Evolutionary conservation across 2,797 vertebrate species (phyloP).

Genomic region (Aeoliscus strigatus): DNA sequence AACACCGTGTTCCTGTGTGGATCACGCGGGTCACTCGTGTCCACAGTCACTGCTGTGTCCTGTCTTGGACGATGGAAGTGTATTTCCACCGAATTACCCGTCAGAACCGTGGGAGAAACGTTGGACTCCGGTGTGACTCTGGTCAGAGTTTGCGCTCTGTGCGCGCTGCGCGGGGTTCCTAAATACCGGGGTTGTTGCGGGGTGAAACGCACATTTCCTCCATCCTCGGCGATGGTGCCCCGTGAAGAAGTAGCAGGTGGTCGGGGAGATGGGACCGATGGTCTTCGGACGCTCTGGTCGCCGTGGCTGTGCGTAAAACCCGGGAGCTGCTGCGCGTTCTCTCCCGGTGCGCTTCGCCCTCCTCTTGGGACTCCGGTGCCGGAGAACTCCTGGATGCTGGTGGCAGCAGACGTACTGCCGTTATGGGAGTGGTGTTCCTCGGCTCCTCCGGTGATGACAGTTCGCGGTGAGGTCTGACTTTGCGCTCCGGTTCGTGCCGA

Average conservation of each 20-base stretch:
- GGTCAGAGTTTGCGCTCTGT: slow-evolving; percentile 7
- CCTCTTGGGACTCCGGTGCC: slow-evolving; percentile 62
- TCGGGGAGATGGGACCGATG: background rate
- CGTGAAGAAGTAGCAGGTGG: slow-evolving; percentile 9
- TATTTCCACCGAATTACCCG: slow-evolving; percentile 50
- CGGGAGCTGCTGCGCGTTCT: slow-evolving; percentile 7
- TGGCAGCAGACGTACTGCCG: slow-evolving; percentile 11
- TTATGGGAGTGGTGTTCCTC: slow-evolving; percentile 13
- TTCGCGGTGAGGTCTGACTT: background rate
- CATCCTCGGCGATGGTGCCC: slow-evolving; percentile 1
- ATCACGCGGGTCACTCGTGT: slow-evolving; percentile 49
- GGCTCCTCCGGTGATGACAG: background rate
- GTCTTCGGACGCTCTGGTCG: background rate
- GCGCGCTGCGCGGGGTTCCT: slow-evolving; percentile 7
- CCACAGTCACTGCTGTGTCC: slow-evolving; percentile 5
- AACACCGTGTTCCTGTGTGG: slow-evolving; percentile 70
- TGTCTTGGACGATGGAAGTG: slow-evolving; percentile 18
- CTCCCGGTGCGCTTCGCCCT: slow-evolving; percentile 33
- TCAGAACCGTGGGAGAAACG: slow-evolving; percentile 17
- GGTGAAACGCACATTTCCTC: background rate
- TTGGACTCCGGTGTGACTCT: slow-evolving; percentile 12
- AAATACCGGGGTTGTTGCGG: slow-evolving; percentile 15
- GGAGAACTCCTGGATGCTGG: slow-evolving; percentile 54
- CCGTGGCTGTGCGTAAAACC: slow-evolving; percentile 15
- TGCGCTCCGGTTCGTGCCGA: slow-evolving; percentile 4